Base-by-base conservation (phyloP, 2,113 vertebrate species). In the Cisticola juncidis region DNA sequence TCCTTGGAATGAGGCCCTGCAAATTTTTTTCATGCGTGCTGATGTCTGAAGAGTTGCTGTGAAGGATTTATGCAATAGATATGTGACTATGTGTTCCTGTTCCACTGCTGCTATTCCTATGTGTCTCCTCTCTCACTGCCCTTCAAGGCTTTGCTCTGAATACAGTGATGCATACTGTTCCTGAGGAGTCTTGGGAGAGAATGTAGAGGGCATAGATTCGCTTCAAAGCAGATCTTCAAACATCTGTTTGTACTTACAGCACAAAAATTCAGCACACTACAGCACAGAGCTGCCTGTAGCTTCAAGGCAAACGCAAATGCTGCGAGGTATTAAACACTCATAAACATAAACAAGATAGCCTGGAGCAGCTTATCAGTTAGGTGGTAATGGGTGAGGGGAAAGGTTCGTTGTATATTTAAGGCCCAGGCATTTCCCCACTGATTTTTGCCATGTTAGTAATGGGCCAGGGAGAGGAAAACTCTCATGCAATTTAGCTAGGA, bases 201-300 rank as follows among this genome's bases (percentile, higher is more conserved):
- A 94, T 91, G 51, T 40, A 91, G 87, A 86, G 70, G 82, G 95
- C 81, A 87, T 65, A 80, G 45, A 64, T 47, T 81, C 81, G 72
- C 96, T 97, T 98, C 96, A 97, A 97, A 98, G 97, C 86, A 73
- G 94, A 96, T 94, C 96, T 97, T 91, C 90, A 90, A 74, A 94
- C 96, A 97, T 97, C 96, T 97, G 94, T 96, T 97, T 97, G 94
- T 96, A 97, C 92, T 97, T 76, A 86, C 2, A 83, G 90, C 79
- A 90, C 61, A 72, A 97, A 90, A 95, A 96, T 96, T 98, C 95
- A 97, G 96, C 91, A 91, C 62, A 69, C 82, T 97, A 58, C 72
- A 57, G 97, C 89, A 88, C 94, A 97, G 14, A 95, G 95, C 96
- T 97, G 97, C 96, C 95, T 89, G 10, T 65, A 91, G 97, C 97